Evolutionary conservation across 2,797 vertebrate genomes (phyloP).

Genomic region (Octomys mimax): DNA sequence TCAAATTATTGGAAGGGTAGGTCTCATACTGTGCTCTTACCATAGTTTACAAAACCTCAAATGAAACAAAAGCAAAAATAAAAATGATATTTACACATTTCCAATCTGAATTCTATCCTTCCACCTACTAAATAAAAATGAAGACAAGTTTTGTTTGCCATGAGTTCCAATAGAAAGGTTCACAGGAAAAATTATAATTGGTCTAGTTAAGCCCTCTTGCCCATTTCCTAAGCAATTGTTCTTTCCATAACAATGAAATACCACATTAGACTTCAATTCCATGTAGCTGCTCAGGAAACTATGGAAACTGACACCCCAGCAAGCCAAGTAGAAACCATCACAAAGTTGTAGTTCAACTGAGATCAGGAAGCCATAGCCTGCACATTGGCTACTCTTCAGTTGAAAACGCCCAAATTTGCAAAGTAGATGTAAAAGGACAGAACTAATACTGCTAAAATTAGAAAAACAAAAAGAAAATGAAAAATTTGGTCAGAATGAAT

Average conservation of each 20-base stretch:
- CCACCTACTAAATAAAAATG: not conserved
- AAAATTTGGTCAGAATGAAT: not conserved
- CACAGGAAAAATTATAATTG: not conserved
- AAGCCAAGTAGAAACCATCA: not conserved
- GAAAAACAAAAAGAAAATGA: not conserved
- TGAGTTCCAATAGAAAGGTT: not conserved
- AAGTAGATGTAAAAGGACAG: not conserved
- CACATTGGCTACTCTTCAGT: not conserved
- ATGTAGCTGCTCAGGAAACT: not conserved
- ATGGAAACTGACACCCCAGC: not conserved
- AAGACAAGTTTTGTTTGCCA: not conserved
- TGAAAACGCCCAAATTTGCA: not conserved
- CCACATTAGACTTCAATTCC: not conserved
- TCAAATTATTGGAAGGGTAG: not conserved
- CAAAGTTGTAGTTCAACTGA: not conserved
- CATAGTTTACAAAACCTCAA: not conserved
- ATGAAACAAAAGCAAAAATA: not conserved
- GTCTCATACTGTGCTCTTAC: not conserved
- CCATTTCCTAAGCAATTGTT: not conserved
- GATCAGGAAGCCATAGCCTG: not conserved
- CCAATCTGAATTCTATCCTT: not conserved
- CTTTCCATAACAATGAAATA: not conserved
- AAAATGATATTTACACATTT: not conserved
- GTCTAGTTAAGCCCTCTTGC: not conserved
- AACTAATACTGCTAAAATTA: not conserved